phyloP scores from a whole-genome alignment of 2,888 invertebrate genomes.

The Drosophila maculinotata region DNA sequence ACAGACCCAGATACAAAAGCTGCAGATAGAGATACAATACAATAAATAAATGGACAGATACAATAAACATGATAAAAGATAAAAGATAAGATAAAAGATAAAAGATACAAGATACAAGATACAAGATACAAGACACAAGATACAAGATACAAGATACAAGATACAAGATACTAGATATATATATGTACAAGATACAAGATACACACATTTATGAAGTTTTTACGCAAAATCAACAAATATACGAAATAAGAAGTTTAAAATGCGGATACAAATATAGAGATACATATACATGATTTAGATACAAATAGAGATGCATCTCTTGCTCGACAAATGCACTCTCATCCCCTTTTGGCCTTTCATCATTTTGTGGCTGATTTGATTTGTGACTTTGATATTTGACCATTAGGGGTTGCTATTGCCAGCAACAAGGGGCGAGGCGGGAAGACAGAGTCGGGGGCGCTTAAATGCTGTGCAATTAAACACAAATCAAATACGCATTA shows the following conservation, averaged over 20 bases:
- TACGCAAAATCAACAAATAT: too few relatives aligned
- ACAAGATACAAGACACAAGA: constrained; percentile 1
- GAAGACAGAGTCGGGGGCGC: not conserved
- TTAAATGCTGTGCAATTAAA: constrained; percentile 68
- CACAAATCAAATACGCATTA: constrained; percentile 74
- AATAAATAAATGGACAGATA: too few relatives aligned
- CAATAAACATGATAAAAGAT: too few relatives aligned
- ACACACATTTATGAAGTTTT: too few relatives aligned
- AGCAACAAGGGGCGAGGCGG: not conserved
- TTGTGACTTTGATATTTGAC: constrained; percentile 41
- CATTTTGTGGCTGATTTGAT: constrained; percentile 37
- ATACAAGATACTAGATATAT: not conserved
- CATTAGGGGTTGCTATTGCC: constrained; percentile 23
- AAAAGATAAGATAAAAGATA: not conserved
- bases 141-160: not conserved
- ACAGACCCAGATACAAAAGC: too few relatives aligned
- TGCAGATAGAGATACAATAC: too few relatives aligned
- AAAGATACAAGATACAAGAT: constrained; percentile 1
- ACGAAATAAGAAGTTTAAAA: too few relatives aligned
- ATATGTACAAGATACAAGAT: constrained; percentile 1
- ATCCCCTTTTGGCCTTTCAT: not conserved
- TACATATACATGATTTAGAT: not conserved
- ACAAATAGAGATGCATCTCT: not conserved
- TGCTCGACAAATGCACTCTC: not conserved
- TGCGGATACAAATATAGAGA: not conserved